phyloP scores from a whole-genome alignment of 2,888 invertebrate genomes.

The Chrysopilus asiliformis region DNA sequence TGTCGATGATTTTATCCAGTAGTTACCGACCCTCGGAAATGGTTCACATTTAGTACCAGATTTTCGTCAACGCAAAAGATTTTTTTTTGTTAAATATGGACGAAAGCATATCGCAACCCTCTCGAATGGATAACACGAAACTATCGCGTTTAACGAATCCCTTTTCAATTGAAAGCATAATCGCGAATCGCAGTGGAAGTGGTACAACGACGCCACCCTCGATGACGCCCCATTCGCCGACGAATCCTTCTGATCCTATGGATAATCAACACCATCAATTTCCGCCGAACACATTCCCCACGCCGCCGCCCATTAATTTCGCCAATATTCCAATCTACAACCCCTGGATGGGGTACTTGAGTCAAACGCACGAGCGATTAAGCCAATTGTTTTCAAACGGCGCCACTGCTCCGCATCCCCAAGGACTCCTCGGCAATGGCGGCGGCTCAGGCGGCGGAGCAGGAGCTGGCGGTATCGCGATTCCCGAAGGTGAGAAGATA shows the following conservation, averaged over 20 bases:
- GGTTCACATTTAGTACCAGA: too few relatives aligned
- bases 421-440: too few relatives aligned
- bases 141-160: slow-evolving; percentile 30
- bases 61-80: too few relatives aligned
- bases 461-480: slow-evolving; percentile 3
- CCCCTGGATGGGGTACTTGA: slow-evolving; percentile 35
- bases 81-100: too few relatives aligned
- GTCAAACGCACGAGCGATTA: slow-evolving; percentile 32
- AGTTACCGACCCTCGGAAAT: too few relatives aligned
- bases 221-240: neutral
- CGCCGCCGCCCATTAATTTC: slow-evolving; percentile 11
- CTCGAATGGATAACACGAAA: slow-evolving; percentile 19
- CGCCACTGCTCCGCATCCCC: slow-evolving; percentile 11
- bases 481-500: slow-evolving; percentile 4
- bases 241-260: neutral
- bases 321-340: slow-evolving; percentile 33
- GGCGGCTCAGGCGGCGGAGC: too few relatives aligned
- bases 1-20: too few relatives aligned
- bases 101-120: too few relatives aligned
- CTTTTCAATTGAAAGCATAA: slow-evolving; percentile 36
- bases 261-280: slow-evolving; percentile 2
- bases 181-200: slow-evolving; percentile 21
- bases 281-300: slow-evolving; percentile 4
- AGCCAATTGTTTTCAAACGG: slow-evolving; percentile 28
- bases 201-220: slow-evolving; percentile 2